Evolutionary conservation across 2,888 invertebrate genomes (phyloP), one percentile per base, ranked within the genome.

Genomic region (Galerucella pusilla): DNA sequence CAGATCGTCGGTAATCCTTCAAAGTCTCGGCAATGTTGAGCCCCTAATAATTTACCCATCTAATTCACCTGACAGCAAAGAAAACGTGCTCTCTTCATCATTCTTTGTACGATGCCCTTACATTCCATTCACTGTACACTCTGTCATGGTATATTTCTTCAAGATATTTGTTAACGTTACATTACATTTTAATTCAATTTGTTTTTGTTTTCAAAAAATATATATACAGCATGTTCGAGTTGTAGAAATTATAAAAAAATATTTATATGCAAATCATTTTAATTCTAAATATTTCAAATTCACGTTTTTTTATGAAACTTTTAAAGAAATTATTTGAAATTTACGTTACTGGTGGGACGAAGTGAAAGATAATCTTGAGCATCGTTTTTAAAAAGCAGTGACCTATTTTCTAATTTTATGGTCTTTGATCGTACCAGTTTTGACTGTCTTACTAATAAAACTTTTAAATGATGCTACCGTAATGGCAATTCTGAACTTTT

Each of bases 31-130:
- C 76, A 72, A 78, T 79, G 83, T 80, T 77, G 83, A 79, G 75
- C 82, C 81, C 79, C 83, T 84, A 84, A 86, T 86, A 85, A 86
- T 86, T 86, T 85, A 86, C 84, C 81, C 81, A 82, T 80, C 84
- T 85, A 85, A 86, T 86, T 85, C 85, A 86, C 86, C 85, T 85
- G 86, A 85, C 85, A 83, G 80, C 81, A 72, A 82, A 79, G 72
- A 78, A 82, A 82, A 81, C 81, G 77, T 78, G 75, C 79, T 68
- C 79, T 81, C 82, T 83, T 80, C 80, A 82, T 83, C 83, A 83
- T 82, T 83, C 82, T 82, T 82, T 80, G 78, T 79, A 57, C 61
- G 35, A 61, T 35, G 61, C 61, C 57, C 64, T 57, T 42, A 59
- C 69, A 60, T 78, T 78, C 59, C 69, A 45, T 78, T 78, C 52